phyloP scores from a whole-genome alignment of 2,797 vertebrate genomes.

The Epinephelus coioides region DNA sequence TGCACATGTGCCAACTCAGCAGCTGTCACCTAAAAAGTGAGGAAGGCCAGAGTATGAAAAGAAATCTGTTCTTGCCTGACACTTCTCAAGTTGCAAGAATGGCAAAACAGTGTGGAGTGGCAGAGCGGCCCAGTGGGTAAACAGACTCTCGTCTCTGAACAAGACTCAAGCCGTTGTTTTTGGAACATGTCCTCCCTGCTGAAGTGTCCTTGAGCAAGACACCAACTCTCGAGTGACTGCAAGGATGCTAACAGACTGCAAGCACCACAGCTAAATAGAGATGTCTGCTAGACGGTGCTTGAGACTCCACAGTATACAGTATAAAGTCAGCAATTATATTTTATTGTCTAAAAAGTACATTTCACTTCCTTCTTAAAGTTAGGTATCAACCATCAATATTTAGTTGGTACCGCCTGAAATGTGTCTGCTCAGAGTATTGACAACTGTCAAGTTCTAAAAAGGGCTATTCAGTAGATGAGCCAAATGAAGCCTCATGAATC shows the following conservation, averaged over 20 bases:
- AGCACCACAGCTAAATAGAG: neutral
- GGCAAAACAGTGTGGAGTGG: conserved; percentile 60
- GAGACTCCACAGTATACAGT: neutral
- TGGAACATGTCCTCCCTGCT: conserved; percentile 30
- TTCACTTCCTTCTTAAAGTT: neutral
- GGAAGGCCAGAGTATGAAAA: conserved; percentile 61
- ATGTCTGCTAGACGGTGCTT: neutral
- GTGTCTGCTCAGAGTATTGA: neutral
- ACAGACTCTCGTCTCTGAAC: conserved; percentile 39
- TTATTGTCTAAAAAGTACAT: neutral
- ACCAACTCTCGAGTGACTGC: conserved; percentile 3
- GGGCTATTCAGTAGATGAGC: neutral
- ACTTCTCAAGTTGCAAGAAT: conserved; percentile 70
- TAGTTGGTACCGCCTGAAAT: neutral
- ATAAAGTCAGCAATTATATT: neutral
- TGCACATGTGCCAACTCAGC: conserved; percentile 78
- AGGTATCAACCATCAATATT: neutral
- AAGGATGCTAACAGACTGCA: conserved; percentile 21
- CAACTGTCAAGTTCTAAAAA: neutral
- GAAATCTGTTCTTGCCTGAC: conserved; percentile 64
- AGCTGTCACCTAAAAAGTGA: conserved; percentile 73
- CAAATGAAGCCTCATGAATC: no score
- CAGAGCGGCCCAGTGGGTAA: conserved; percentile 53
- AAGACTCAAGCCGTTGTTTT: conserved; percentile 17
- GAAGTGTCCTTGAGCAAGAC: conserved; percentile 58